Conservation (phyloP, 2,113 vertebrate species). For the Turdus rufiventris region DNA sequence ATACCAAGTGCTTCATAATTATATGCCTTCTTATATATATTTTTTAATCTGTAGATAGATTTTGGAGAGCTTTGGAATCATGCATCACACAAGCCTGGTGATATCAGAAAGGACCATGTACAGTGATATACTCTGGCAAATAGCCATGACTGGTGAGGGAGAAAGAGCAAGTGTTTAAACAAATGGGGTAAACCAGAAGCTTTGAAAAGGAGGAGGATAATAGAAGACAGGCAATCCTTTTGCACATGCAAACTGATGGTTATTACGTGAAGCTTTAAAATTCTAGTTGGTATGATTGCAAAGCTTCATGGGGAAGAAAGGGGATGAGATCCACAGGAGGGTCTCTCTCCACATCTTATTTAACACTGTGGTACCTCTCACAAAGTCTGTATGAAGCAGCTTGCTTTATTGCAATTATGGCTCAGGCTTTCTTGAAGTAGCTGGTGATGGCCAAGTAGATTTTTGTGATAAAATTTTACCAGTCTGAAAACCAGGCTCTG, state of each 20-base stretch:
- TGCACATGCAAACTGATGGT: background rate
- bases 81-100: fast-evolving
- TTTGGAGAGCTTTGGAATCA: background rate
- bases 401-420: background rate
- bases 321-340: background rate
- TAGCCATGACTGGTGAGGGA: background rate
- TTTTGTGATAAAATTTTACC: background rate
- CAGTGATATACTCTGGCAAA: background rate
- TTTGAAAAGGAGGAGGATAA: background rate
- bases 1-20: background rate
- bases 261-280: background rate
- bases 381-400: background rate
- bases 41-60: background rate
- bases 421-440: background rate
- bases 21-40: background rate
- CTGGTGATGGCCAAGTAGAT: background rate
- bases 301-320: background rate
- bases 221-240: background rate
- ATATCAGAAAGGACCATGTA: background rate
- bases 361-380: background rate
- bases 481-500: background rate
- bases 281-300: background rate
- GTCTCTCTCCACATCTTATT: background rate
- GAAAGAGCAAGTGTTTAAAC: background rate
- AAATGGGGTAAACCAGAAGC: background rate